These are phyloP conservation scores for Cryptocephalus moraei DNA, from an alignment of 2,888 invertebrate species.

Conservation along the genomic window DNA sequence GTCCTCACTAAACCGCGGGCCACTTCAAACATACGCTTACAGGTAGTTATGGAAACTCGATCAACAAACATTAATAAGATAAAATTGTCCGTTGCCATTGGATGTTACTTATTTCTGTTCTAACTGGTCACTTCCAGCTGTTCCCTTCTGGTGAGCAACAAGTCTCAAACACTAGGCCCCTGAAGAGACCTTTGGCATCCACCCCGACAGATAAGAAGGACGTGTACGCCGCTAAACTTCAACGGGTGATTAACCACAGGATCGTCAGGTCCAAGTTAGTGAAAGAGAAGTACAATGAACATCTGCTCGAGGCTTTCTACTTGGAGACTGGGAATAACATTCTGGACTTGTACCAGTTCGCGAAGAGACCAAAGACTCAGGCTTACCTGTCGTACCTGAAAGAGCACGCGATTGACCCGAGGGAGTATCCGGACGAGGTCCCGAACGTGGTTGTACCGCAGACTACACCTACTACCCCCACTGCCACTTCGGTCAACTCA, in stretches of 20 bases:
- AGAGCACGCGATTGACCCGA: conserved; percentile 41
- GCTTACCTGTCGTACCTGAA: conserved; percentile 66
- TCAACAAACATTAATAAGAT: not conserved
- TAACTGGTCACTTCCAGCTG: no score
- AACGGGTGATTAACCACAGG: conserved; percentile 61
- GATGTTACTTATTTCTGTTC: no score
- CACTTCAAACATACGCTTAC: conserved; percentile 30
- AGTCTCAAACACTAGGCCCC: conserved; percentile 14
- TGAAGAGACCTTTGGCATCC: conserved; percentile 40
- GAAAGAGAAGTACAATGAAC: conserved; percentile 66
- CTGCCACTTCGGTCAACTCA: conserved; percentile 33
- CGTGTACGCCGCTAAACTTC: conserved; percentile 47
- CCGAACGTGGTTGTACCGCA: conserved; percentile 29
- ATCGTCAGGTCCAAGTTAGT: conserved; percentile 57
- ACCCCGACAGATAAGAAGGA: conserved; percentile 39
- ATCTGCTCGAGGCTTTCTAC: conserved; percentile 76
- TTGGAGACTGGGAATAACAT: conserved; percentile 79
- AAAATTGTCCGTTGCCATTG: no score
- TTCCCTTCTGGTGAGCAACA: conserved; percentile 9
- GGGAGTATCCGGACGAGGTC: conserved; percentile 21
- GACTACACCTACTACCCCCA: conserved; percentile 28
- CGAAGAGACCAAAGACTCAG: conserved; percentile 66
- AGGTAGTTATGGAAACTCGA: conserved; percentile 21
- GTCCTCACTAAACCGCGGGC: conserved; percentile 31
- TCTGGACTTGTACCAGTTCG: conserved; percentile 80